Base-by-base conservation (phyloP, 2,113 vertebrate genomes). In the Cyprinodon variegatus region DNA sequence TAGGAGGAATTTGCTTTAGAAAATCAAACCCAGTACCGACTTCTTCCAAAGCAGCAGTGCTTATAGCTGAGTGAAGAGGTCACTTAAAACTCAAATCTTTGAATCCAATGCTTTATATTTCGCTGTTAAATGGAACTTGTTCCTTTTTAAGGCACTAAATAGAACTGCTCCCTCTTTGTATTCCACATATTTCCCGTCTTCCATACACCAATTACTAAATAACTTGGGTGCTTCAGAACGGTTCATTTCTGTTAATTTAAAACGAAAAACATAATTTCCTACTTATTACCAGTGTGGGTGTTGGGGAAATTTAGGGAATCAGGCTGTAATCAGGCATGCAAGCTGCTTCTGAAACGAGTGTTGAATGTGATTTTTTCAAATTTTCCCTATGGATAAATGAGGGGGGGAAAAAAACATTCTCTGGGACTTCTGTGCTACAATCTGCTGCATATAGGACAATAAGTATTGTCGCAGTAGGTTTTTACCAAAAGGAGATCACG, bases 321-420 rank as follows among this genome's bases (percentile, higher is more conserved):
- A 13, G 60, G 22, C 59, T 53, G 39, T 74, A 76, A 80, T 83
- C 76, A 53, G 61, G 50, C 60, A 40, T 79, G 50, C 39, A 29
- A 37, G 46, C 36, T 65, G 76, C 65, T 61, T 70, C 60, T 43
- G 17, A 68, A 77, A 75, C 41, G 22, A 53, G 60, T 41, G 41
- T 67, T 83, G 62, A 77, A 71, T 75, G 68, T 66, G 37, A 72
- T 82, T 64, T 82, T 65, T 82, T 65, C 43, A 73, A 70, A 7
- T 46, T 60, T 53, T 41, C 39, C 48, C 20, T 46, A 36, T 14
- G 64, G 59, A 62, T 73, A 37, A 70, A 68, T 60, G 11, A 74
- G 41, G 43, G 64, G 29, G 29, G 29, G 29, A 65, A 11, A 59
- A 2, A 12, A 10, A 61, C 38, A 20, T 11, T 41, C 68, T 39